Evolutionary conservation across 1,140 invertebrate genomes (phyloP), one percentile per base, ranked within the genome.

Genomic region (Hyles vespertilio): DNA sequence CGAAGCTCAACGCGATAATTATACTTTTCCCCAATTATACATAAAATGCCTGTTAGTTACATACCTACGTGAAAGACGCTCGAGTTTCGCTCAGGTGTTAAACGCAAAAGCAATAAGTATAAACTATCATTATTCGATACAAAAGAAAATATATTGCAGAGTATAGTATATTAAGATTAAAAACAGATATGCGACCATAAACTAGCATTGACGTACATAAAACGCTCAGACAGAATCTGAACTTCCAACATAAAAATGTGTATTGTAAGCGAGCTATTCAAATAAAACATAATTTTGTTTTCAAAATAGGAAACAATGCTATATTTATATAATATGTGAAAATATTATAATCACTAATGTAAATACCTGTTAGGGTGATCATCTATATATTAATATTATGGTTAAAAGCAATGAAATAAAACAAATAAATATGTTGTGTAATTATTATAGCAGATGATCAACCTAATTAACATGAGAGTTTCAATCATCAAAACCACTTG

Each of bases 111-210:
- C 68, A 74, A 79, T 75, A 79, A 71, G 74, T 74, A 72, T 75
- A 62, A 72, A 64, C 66, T 73, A 78, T 69, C 63, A 69, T 77
- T 77, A 75, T 72, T 61, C 58, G 61, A 70, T 69, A 72, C n/a
- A 34, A 51, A 51, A 51, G 32, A 74, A 67, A 65, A 73, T 74
- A 71, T 77, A 85, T 84, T 81, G 79, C 72, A 77, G 76, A 77
- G 65, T 68, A 73, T 69, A 71, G 34, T 51, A 70, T 71, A 68
- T 75, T 67, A 73, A 71, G 56, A 72, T 64, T 68, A 69, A 74
- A 51, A 71, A 70, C 57, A 63, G 61, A 74, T 51, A 75, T 40
- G 56, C 61, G 56, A 61, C 61, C 60, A 65, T 51, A 68, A 69
- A 70, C 54, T 63, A 72, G 54, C 64, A 58, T 63, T 62, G 59